These are phyloP conservation scores for Anthopleura sola DNA, from an alignment of 64 coral and sea anemone species.

Conservation along the genomic window DNA sequence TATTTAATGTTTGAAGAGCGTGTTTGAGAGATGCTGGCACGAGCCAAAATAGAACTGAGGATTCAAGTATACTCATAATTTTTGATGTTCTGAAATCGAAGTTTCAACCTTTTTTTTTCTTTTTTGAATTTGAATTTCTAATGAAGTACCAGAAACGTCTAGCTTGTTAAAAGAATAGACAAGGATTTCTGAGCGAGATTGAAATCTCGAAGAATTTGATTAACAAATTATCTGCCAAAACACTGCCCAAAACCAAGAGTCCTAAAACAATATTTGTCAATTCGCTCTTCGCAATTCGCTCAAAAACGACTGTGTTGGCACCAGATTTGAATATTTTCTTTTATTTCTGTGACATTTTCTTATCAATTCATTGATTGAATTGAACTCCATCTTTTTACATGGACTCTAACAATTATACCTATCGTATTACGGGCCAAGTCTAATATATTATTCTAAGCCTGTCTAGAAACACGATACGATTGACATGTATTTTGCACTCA, in stretches of 20 bases:
- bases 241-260: neutral
- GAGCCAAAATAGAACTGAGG: neutral
- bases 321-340: neutral
- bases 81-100: neutral
- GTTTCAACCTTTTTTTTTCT: neutral
- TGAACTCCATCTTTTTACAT: neutral
- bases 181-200: neutral
- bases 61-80: neutral
- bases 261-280: neutral
- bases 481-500: neutral
- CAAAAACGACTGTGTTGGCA: neutral
- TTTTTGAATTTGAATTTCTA: neutral
- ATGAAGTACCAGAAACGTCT: neutral
- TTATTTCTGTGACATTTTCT: neutral
- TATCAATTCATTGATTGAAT: neutral
- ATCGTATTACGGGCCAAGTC: neutral
- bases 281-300: neutral
- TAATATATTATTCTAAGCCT: neutral
- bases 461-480: neutral
- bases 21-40: neutral
- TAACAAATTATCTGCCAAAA: neutral
- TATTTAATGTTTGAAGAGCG: slow-evolving; percentile 4
- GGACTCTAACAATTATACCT: neutral
- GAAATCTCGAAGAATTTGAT: neutral
- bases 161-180: neutral